Conservation (phyloP, 2,113 vertebrate genomes). For the Microcebus jonahi region DNA sequence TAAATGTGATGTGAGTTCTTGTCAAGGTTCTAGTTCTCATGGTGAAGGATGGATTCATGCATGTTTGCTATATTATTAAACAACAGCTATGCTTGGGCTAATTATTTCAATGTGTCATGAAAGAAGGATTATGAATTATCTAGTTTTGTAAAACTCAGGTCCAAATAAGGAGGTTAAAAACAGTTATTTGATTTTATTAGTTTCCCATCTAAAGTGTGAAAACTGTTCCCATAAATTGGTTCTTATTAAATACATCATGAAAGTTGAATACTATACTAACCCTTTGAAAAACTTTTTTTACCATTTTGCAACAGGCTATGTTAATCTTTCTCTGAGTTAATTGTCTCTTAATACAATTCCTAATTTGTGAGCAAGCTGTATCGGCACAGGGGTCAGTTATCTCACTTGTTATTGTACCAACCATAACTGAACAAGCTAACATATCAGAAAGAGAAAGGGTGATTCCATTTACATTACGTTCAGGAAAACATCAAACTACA, state of each 20-base stretch:
- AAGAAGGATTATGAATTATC: not conserved
- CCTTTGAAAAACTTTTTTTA: not conserved
- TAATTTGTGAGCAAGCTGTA: not conserved
- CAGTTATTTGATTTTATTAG: not conserved
- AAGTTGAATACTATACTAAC: not conserved
- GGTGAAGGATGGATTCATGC: not conserved
- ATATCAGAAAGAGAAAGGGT: not conserved
- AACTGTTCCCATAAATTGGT: not conserved
- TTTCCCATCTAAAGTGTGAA: not conserved
- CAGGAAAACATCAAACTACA: not conserved
- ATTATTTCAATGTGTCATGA: not conserved
- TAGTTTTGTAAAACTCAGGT: not conserved
- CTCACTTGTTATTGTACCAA: not conserved
- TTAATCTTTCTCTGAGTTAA: not conserved
- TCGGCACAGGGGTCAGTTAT: not conserved
- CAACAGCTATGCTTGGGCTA: not conserved
- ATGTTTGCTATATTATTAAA: not conserved
- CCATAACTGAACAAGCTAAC: not conserved
- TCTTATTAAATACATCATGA: not conserved
- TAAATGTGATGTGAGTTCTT: not conserved
- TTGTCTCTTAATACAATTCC: not conserved
- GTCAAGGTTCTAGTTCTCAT: not conserved
- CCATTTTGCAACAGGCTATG: not conserved
- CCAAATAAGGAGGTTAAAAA: not conserved
- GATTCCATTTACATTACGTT: not conserved